phyloP scores from a whole-genome alignment of 2,797 vertebrate species.

The Lutjanus argentimaculatus region DNA sequence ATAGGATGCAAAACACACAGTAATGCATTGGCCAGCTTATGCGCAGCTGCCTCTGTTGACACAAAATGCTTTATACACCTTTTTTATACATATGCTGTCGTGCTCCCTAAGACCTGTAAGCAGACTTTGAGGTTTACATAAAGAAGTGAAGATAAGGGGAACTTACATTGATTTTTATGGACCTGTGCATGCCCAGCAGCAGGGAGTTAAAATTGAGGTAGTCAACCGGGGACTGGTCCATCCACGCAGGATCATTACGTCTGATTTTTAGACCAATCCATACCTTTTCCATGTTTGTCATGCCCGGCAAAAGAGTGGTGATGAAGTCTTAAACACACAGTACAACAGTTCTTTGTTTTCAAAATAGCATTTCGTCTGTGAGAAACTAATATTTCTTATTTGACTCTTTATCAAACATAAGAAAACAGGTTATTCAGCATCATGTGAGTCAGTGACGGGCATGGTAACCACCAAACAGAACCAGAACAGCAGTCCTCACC shows the following conservation, averaged over 20 bases:
- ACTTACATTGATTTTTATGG: constrained; percentile 88
- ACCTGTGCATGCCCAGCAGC: constrained; percentile 86
- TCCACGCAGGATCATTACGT: constrained; percentile 83
- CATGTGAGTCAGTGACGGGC: neutral
- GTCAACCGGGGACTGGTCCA: constrained; percentile 83
- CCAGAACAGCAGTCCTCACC: constrained; percentile 79
- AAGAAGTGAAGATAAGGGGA: neutral
- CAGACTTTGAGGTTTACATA: neutral
- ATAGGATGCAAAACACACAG: no score
- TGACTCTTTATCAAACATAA: neutral
- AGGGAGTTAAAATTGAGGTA: constrained; percentile 93
- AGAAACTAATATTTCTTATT: neutral
- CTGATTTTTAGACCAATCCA: constrained; percentile 93
- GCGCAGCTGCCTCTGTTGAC: neutral
- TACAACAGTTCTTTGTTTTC: neutral
- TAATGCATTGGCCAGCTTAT: neutral
- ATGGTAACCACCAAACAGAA: neutral
- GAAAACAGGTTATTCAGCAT: neutral
- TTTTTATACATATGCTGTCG: neutral
- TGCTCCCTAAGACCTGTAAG: neutral
- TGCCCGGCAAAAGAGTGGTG: constrained; percentile 87
- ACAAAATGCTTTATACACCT: neutral
- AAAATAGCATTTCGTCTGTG: neutral
- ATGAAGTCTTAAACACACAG: constrained; percentile 90
- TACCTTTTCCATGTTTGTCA: constrained; percentile 72